Conservation (phyloP, 2,797 vertebrate genomes). For the Darevskia mixta region DNA sequence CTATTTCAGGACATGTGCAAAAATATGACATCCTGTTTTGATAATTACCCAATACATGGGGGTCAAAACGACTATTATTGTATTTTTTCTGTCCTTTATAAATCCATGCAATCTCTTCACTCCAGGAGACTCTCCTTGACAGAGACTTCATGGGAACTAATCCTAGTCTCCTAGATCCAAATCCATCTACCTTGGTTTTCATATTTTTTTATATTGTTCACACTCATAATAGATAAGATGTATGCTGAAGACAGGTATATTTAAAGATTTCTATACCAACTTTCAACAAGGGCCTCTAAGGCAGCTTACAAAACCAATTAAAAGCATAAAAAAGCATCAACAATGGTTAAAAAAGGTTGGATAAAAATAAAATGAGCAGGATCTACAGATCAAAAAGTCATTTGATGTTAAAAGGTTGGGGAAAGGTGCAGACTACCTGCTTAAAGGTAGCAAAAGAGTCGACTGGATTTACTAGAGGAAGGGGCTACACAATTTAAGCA, state of each 20-base stretch:
- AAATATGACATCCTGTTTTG: slow-evolving; percentile 71
- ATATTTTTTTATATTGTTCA: not conserved
- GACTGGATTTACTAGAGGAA: not conserved
- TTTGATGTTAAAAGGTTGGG: not conserved
- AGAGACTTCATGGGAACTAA: not conserved
- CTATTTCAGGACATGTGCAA: slow-evolving; percentile 78
- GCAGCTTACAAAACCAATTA: not conserved
- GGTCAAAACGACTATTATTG: slow-evolving; percentile 59
- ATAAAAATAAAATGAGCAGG: not conserved
- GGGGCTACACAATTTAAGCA: not conserved
- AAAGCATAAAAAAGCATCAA: not conserved
- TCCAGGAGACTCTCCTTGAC: not conserved
- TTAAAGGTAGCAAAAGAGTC: not conserved
- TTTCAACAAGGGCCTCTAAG: not conserved
- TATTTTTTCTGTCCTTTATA: slow-evolving; percentile 67
- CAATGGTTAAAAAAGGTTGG: not conserved
- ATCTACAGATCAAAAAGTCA: not conserved
- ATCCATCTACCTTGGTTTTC: not conserved
- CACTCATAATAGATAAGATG: not conserved
- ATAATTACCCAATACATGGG: slow-evolving; percentile 71
- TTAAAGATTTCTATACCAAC: not conserved
- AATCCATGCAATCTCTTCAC: slow-evolving; percentile 63
- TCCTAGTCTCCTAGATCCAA: not conserved
- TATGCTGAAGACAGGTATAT: not conserved
- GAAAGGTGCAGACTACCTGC: not conserved